Evolutionary conservation across 2,888 invertebrate species (phyloP), one percentile per base, ranked within the genome.

Genomic region (Caradrina clavipalpis): DNA sequence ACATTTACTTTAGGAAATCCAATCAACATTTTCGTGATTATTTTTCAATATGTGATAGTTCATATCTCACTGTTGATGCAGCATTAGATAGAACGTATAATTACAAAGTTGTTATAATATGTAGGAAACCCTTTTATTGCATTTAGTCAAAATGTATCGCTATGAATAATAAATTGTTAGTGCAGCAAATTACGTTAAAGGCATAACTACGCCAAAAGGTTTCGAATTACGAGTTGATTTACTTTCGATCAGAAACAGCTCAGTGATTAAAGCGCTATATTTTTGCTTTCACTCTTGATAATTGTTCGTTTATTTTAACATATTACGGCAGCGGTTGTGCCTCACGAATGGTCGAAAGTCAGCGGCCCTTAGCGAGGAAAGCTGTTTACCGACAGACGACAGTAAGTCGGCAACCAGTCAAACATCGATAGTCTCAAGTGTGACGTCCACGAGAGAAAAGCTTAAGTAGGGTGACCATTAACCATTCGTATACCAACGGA

Each of bases 401-500:
- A 22, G 57, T 72, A 73, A 75, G 66, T 60, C 73, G 49, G 69
- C 54, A 73, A 80, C 76, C 72, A 82, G 84, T 83, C 74, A 69
- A 75, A 81, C 78, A 80, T 78, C 78, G 80, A 85, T 79, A 81
- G 78, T 76, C 74, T 73, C 65, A 58, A 76, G 79, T 80, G 78
- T 81, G 81, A 80, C 84, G 76, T 76, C 70, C 71, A 56, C 63
- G 60, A 74, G 86, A 84, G 87, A 78, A 85, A 86, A 84, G 84
- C 80, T 83, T 59, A 63, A 56, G 59, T 82, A 79, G 81, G 69
- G 87, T 83, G 72, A 78, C 86, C 82, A 83, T 73, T 55, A 71
- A 61, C 49, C 15, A 45, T 51, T 51, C 50, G 17, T 73, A 63
- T 45, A 57, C 21, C 26, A 50, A 19, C 55, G 54, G 58, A 49